phyloP scores from a whole-genome alignment of 2,888 invertebrate genomes.

The Tetanocera ferruginea region DNA sequence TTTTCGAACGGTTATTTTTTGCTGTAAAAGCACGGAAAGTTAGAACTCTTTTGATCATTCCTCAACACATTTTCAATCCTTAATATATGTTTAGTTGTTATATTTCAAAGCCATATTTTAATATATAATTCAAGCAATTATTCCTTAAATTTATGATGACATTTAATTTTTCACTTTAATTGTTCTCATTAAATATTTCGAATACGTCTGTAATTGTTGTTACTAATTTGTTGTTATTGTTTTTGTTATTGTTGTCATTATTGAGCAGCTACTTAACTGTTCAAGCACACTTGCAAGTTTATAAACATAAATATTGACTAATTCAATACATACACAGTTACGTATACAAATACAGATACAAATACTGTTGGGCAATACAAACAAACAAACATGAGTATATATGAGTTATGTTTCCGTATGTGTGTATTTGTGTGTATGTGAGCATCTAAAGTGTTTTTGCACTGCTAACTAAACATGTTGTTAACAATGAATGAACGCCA shows the following conservation, averaged over 20 bases:
- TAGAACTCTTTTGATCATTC: too few relatives aligned
- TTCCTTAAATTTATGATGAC: too few relatives aligned
- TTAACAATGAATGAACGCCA: constrained; percentile 43
- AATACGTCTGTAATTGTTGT: too few relatives aligned
- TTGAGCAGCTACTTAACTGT: not conserved
- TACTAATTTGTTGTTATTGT: not conserved
- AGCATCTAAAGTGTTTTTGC: not conserved
- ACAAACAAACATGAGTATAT: not conserved
- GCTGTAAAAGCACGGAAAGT: too few relatives aligned
- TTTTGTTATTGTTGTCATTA: not conserved
- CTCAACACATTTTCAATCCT: too few relatives aligned
- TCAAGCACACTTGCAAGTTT: constrained; percentile 5
- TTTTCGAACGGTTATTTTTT: too few relatives aligned
- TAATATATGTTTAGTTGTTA: too few relatives aligned
- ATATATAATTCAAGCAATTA: too few relatives aligned
- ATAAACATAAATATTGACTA: not conserved
- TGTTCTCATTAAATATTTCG: too few relatives aligned
- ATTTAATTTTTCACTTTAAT: too few relatives aligned
- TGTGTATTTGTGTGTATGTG: constrained; percentile 12
- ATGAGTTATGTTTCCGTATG: not conserved
- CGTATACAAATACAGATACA: not conserved
- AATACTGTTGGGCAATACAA: not conserved
- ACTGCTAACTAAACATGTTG: constrained; percentile 14
- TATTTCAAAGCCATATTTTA: too few relatives aligned
- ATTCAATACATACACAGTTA: not conserved